Evolutionary conservation across 2,113 vertebrate species (phyloP).

Genomic region (Emberiza fucata): DNA sequence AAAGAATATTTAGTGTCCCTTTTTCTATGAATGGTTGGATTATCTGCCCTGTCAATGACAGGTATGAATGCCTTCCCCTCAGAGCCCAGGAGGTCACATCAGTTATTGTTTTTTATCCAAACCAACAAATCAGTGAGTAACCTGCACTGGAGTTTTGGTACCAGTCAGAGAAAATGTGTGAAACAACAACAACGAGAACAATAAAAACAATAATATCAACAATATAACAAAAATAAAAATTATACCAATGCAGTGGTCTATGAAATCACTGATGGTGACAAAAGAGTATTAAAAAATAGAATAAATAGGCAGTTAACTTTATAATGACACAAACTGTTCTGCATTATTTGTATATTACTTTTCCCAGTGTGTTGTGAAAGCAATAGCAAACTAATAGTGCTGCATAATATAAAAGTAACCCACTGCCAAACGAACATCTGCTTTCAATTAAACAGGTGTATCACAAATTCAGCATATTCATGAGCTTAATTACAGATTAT

Average conservation of each 20-base stretch:
- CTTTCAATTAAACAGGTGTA: conserved; percentile 47
- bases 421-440: conserved; percentile 18
- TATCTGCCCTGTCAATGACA: neutral
- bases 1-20: neutral
- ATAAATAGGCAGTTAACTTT: neutral
- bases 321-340: neutral
- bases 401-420: neutral
- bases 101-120: neutral
- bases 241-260: neutral
- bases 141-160: neutral
- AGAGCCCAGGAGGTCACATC: neutral
- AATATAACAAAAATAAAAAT: neutral
- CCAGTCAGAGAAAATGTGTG: neutral
- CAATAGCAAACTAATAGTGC: neutral
- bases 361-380: neutral
- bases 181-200: neutral
- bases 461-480: neutral
- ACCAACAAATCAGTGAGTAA: neutral
- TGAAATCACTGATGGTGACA: neutral
- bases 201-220: neutral
- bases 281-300: neutral
- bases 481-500: conserved; percentile 16
- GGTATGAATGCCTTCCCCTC: neutral
- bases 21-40: neutral
- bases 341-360: neutral